Evolutionary conservation across 2,113 vertebrate species (phyloP), one percentile per base, ranked within the genome.

Genomic region (Oceanites oceanicus): DNA sequence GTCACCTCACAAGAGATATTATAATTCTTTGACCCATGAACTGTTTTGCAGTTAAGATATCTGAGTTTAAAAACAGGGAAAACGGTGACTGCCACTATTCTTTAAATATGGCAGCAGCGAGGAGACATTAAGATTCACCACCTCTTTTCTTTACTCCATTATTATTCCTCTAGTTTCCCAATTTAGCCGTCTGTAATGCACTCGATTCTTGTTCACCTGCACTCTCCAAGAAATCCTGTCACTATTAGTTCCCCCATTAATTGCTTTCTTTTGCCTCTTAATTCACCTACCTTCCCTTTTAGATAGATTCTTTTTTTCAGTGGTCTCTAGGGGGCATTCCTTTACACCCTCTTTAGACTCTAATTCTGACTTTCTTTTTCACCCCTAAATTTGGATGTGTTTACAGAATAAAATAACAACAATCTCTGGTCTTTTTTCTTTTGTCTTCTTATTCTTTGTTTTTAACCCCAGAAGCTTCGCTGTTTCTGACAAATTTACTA

Each of bases 21-120:
- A 44, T 62, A 94, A 89, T 94, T 87, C 53, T 87, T 47, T 92
- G 84, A 94, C 74, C 73, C 56, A 44, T 84, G 15, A 95, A 91
- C 63, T 90, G 66, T 73, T 96, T 95, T 90, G 12, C 80, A 94
- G 80, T 75, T 73, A 80, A 90, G 30, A 76, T 74, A 90, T 82
- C 53, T 58, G 27, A 73, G 36, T 84, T 85, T 77, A 52, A 77
- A 63, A 88, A 29, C 22, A 52, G 17, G 52, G 21, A 52, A 82
- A 87, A 58, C 38, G 12, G 42, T 74, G 58, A 94, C 71, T 91
- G 38, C 50, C 21, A 61, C 44, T 63, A 15, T 49, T 87, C 7
- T 1, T 55, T 80, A 88, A 81, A 79, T 81, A 87, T 9, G 7
- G 53, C 30, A 84, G 42, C 27, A 78, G n/a, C 2, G 3, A 87